A percentile compares a stretch with the other conserved stretches of the same genome.
phyloP scores from a whole-genome alignment of 2,888 invertebrate genomes.

The Lasiommata megera region DNA sequence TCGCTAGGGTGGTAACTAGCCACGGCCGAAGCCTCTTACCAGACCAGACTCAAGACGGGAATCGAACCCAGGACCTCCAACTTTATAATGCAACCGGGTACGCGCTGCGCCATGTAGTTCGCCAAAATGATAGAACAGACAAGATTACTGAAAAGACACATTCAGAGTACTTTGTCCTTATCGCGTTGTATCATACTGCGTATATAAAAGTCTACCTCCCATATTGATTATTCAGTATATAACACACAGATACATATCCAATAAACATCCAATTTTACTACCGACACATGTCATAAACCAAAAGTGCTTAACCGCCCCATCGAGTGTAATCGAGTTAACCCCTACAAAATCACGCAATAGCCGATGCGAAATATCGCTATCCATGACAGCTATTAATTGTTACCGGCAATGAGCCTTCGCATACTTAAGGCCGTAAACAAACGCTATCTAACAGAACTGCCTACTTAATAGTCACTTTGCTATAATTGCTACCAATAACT shows the following conservation, averaged over 20 bases:
- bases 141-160: no score
- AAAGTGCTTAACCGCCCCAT: slow-evolving; percentile 52
- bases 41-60: no score
- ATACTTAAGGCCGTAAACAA: slow-evolving; percentile 63
- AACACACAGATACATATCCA: background rate
- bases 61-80: no score
- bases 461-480: slow-evolving; percentile 57
- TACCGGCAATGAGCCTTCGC: slow-evolving; percentile 54
- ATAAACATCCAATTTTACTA: slow-evolving; percentile 32
- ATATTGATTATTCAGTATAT: no score
- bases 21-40: no score
- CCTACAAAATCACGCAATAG: slow-evolving; percentile 58
- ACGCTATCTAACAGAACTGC: slow-evolving; percentile 53
- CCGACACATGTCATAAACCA: slow-evolving; percentile 42
- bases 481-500: slow-evolving; percentile 55
- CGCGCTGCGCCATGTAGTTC: no score
- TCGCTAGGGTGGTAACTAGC: no score
- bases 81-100: no score
- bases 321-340: slow-evolving; percentile 65
- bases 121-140: no score
- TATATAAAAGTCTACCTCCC: no score
- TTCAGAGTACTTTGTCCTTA: no score
- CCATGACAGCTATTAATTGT: slow-evolving; percentile 59
- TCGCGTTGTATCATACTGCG: no score
- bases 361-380: slow-evolving; percentile 66